Percentiles rank a stretch among this genome's conserved stretches.
Evolutionary conservation across 2,113 vertebrate species (phyloP).

Genomic region (Poicephalus meyeri): DNA sequence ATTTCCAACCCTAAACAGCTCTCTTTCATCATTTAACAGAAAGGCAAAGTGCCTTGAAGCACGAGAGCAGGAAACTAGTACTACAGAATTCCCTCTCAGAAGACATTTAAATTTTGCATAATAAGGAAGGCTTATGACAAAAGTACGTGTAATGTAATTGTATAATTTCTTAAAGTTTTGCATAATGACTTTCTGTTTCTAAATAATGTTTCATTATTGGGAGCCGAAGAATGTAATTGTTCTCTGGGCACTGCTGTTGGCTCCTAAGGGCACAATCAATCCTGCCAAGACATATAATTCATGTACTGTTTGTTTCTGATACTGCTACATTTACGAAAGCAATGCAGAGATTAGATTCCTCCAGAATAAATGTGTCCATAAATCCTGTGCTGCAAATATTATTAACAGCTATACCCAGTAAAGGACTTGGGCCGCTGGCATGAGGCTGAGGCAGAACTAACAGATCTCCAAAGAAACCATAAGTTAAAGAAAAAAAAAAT

Average conservation of each 20-base stretch:
- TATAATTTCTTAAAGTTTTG: conserved; percentile 58
- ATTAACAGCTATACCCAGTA: neutral
- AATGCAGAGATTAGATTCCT: conserved; percentile 41
- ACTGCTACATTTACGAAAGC: conserved; percentile 21
- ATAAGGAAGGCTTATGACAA: conserved; percentile 16
- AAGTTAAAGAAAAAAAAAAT: neutral
- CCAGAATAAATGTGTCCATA: conserved; percentile 39
- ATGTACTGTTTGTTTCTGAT: conserved; percentile 41
- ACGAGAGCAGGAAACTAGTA: neutral
- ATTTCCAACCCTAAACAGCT: neutral
- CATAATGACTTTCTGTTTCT: conserved; percentile 46
- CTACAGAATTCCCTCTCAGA: neutral
- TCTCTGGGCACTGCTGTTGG: conserved; percentile 53
- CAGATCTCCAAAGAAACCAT: neutral
- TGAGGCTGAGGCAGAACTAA: neutral
- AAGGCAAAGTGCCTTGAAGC: neutral
- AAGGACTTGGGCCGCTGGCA: neutral
- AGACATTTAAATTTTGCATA: conserved; percentile 30
- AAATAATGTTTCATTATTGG: conserved; percentile 43
- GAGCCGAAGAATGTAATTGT: conserved; percentile 34
- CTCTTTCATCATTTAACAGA: neutral
- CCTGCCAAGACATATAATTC: conserved; percentile 17
- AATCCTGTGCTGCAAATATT: neutral
- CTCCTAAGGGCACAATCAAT: conserved; percentile 39
- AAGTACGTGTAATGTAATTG: conserved; percentile 34